Percentiles rank a stretch among this genome's conserved stretches.
Evolutionary conservation across 2,797 vertebrate species (phyloP).

Genomic region (Sorex maritimensis): DNA sequence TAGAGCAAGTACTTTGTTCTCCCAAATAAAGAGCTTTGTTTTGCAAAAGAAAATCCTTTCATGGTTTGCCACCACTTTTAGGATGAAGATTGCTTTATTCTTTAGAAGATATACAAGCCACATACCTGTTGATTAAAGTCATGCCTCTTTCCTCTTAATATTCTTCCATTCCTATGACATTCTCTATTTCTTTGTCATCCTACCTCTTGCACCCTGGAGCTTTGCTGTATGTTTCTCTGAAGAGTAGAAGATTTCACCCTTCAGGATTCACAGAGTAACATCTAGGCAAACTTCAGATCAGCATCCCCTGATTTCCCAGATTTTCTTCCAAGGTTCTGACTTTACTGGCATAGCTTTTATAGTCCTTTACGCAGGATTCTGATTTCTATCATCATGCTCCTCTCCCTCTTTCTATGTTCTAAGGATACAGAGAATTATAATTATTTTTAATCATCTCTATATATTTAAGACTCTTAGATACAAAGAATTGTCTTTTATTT

Average conservation of each 20-base stretch:
- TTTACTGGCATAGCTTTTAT: not conserved
- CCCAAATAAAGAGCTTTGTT: not conserved
- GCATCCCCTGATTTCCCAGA: not conserved
- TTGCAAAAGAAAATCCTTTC: not conserved
- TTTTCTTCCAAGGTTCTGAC: not conserved
- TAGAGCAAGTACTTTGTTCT: not conserved
- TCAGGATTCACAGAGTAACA: not conserved
- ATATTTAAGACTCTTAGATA: not conserved
- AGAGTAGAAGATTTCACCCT: not conserved
- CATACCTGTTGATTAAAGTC: not conserved
- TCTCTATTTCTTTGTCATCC: not conserved
- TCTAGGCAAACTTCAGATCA: not conserved
- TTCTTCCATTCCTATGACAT: rapidly evolving
- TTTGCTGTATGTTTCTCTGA: not conserved
- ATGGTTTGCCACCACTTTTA: not conserved
- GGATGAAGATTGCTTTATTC: not conserved
- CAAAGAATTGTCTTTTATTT: no score
- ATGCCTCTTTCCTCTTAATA: not conserved
- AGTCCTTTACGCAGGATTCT: not conserved
- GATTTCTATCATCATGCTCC: not conserved
- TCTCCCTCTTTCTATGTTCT: not conserved
- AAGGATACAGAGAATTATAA: not conserved
- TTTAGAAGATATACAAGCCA: no score
- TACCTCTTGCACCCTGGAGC: not conserved
- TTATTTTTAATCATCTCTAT: not conserved